Evolutionary conservation across 2,113 vertebrate genomes (phyloP), one percentile per base, ranked within the genome.

Genomic region (Megaceryle torquata): DNA sequence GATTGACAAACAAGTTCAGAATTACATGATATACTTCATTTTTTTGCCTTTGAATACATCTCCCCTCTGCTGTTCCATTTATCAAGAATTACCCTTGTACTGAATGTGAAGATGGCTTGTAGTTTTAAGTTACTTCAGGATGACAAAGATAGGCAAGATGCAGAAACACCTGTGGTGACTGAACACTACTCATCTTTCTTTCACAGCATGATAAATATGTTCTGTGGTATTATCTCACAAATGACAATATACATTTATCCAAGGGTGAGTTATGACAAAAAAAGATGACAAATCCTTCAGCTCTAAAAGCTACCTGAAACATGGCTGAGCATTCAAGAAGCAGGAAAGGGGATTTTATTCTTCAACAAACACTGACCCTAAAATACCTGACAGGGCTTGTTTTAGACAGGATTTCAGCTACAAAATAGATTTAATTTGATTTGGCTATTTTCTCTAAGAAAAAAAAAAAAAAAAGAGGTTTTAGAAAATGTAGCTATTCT

Each of bases 241-340:
- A 75, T 89, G 53, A 76, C 39, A 53, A 24, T 9, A 24, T n/a
- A 20, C 68, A 29, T 92, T 74, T 10, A 15, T 78, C 48, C 64
- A 43, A 33, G 20, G 37, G 15, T 82, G 75, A 85, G 41, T 53
- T 88, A 39, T 26, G 37, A 57, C 15, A 80, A 86, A 91, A 94
- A 74, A 37, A 37, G 29, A 67, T 94, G 94, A 95, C 67, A 96
- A 94, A 91, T 61, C n/a, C 54, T 59, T 59, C 28, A 18, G n/a
- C 80, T 82, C 84, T 57, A 82, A 89, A 53, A 50, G 15, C 19
- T 76, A 20, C 6, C 67, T 77, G 51, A 82, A 72, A 72, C 48
- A 53, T 6, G 13, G 33, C 15, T 64, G 33, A 89, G 33, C 17
- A 31, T 51, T 72, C 79, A 57, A 53, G 70, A 71, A 70, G 14